Evolutionary conservation across 2,888 invertebrate genomes (phyloP).

Genomic region (Lobophora halterata): DNA sequence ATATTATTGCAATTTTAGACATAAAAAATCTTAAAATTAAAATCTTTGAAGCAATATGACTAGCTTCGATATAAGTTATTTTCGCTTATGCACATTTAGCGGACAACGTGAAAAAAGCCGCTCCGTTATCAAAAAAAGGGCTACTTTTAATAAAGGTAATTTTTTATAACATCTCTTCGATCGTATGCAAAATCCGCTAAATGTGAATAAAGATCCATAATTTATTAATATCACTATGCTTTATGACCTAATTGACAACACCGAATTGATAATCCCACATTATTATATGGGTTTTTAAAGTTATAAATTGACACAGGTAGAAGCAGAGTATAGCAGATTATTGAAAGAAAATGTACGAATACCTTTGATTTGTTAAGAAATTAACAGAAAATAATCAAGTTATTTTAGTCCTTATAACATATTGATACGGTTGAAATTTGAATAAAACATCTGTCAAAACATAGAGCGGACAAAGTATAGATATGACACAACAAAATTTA

Average conservation of each 20-base stretch:
- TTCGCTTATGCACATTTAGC: constrained; percentile 3
- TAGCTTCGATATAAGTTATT: constrained; percentile 22
- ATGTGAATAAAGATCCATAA: constrained; percentile 2
- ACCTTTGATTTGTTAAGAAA: too few species aligned
- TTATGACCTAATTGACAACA: constrained; percentile 4
- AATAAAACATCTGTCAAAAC: constrained; percentile 17
- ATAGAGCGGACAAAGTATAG: constrained; percentile 20
- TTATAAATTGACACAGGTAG: too few species aligned
- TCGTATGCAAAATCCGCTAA: constrained; percentile 5
- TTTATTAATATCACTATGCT: neutral
- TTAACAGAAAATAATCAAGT: too few species aligned
- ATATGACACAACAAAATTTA: constrained; percentile 19
- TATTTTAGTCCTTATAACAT: constrained; percentile 3
- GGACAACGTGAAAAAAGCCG: constrained; percentile 2
- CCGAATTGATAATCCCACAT: neutral
- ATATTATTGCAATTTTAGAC: constrained; percentile 16
- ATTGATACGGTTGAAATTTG: neutral
- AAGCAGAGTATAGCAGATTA: too few species aligned
- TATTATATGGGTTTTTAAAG: neutral
- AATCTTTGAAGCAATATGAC: constrained; percentile 30
- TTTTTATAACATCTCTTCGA: too few species aligned
- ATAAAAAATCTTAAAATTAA: constrained; percentile 18
- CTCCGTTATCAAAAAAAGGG: too few species aligned
- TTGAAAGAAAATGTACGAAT: too few species aligned
- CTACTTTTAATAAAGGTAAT: too few species aligned